phyloP scores from a whole-genome alignment of 2,113 vertebrate genomes.

The Limanda limanda region DNA sequence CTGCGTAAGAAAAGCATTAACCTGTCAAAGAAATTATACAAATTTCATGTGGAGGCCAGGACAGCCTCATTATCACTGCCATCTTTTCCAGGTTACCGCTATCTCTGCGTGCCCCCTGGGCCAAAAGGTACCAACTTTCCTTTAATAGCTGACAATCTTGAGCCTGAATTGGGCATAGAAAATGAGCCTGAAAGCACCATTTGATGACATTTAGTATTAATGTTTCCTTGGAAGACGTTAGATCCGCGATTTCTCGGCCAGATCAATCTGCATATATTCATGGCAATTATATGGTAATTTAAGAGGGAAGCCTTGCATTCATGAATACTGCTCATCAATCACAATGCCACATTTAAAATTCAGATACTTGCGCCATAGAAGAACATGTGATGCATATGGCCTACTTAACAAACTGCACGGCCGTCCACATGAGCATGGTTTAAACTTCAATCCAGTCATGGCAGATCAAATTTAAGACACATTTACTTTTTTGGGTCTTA shows the following conservation, averaged over 20 bases:
- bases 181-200: slow-evolving; percentile 55
- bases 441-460: background rate
- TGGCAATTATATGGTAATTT: slow-evolving; percentile 68
- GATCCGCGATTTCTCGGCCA: slow-evolving; percentile 46
- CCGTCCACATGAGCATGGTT: slow-evolving; percentile 5
- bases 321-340: slow-evolving; percentile 71
- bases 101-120: slow-evolving; percentile 9
- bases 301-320: slow-evolving; percentile 58
- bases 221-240: slow-evolving; percentile 46
- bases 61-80: slow-evolving; percentile 26
- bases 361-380: slow-evolving; percentile 38
- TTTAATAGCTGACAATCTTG: slow-evolving; percentile 46
- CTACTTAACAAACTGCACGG: slow-evolving; percentile 25
- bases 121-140: slow-evolving; percentile 24
- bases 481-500: background rate
- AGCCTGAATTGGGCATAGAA: slow-evolving; percentile 37
- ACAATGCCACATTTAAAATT: slow-evolving; percentile 67
- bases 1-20: slow-evolving; percentile 32
- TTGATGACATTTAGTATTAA: slow-evolving; percentile 60
- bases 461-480: background rate
- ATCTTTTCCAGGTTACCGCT: slow-evolving; percentile 14
- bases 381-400: slow-evolving; percentile 38
- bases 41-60: slow-evolving; percentile 18
- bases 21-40: slow-evolving; percentile 35
- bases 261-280: slow-evolving; percentile 74